Evolutionary conservation across 1,140 invertebrate species (phyloP).

Genomic region (Brachionus paranguensis): DNA sequence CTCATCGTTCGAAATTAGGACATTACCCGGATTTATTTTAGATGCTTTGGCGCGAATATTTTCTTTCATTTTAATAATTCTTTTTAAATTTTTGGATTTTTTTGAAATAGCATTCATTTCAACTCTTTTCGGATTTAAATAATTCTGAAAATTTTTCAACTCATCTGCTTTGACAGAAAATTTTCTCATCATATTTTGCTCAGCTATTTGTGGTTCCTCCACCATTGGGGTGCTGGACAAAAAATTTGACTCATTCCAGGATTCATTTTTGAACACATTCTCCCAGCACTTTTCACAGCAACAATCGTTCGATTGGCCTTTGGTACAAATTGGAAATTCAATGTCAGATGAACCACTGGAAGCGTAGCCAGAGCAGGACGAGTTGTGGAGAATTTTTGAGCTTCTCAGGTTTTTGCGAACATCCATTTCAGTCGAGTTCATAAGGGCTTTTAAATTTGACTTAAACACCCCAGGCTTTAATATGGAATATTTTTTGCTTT

Average conservation of each 20-base stretch:
- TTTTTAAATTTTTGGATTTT: neutral
- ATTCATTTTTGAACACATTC: neutral
- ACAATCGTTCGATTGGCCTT: neutral
- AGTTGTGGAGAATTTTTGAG: neutral
- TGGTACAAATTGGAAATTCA: neutral
- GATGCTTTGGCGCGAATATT: neutral
- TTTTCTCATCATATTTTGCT: neutral
- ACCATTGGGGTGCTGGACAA: neutral
- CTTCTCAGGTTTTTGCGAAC: neutral
- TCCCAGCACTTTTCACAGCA: neutral
- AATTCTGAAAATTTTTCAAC: neutral
- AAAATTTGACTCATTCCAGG: neutral
- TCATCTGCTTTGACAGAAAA: neutral
- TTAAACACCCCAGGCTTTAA: neutral
- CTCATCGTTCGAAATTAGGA: neutral
- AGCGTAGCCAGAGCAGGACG: neutral
- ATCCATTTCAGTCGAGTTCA: constrained; percentile 18
- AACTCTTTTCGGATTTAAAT: neutral
- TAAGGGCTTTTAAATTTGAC: neutral
- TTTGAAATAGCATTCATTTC: neutral
- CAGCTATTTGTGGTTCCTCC: neutral
- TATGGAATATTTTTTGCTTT: neutral
- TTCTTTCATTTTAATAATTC: constrained; percentile 4
- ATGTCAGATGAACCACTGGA: neutral
- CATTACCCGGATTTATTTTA: neutral